Base-by-base conservation (phyloP, 2,113 vertebrate species). In the Neolamprologus brichardi region DNA sequence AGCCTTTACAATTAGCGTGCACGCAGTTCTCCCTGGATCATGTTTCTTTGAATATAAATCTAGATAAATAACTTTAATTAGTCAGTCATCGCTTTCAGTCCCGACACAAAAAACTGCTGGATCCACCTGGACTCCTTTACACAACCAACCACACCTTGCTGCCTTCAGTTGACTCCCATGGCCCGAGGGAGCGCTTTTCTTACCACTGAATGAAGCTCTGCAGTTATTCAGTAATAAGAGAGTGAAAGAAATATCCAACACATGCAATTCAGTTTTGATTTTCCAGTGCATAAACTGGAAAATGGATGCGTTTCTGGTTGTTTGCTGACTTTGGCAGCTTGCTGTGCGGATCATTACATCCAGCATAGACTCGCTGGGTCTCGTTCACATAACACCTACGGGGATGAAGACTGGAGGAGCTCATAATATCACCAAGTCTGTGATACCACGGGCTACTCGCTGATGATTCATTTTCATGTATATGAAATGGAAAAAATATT, bases 71-170 rank as follows among this genome's bases (percentile, higher is more conserved):
- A n/a, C 53, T 64, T 6, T n/a, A 17, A 82, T 83, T 18, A 80
- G 83, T 70, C 12, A 53, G 56, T 28, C 17, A 54, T 11, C 25
- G 12, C 37, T 51, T 67, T 88, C 7, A 20, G 39, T 32, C 20
- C 8, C 6, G 3, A 75, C 7, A 75, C 30, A 84, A 79, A 78
- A 72, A 37, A 4, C 13, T 8, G 46, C 82, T 56, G 82, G 84
- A 82, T 87, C 64, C 30, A 58, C 84, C 39, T 44, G 9, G 84
- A 89, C 78, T 75, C 14, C 3, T 18, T 85, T 89, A 52, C 86
- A 84, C 77, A 88, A 70, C 30, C 52, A 78, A 58, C 88, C 92
- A 91, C 94, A 93, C 94, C 93, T 95, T 82, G 53, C 77, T 83
- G 56, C 77, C 54, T 84, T 32, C 79, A 54, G 79, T 30, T 79